Evolutionary conservation across 2,888 invertebrate species (phyloP).

Genomic region (Amphipoea lucens): DNA sequence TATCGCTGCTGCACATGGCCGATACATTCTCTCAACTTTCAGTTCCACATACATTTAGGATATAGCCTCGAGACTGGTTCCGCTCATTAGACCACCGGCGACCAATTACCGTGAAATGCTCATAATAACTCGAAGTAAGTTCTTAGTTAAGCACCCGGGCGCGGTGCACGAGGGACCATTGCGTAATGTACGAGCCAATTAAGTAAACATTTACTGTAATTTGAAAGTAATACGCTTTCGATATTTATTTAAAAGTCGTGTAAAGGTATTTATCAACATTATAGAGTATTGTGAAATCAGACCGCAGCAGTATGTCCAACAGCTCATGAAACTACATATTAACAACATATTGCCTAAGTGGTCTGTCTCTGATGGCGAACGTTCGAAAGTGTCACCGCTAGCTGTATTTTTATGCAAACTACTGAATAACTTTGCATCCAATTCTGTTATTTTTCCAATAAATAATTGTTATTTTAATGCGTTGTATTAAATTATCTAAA

Average conservation of each 20-base stretch:
- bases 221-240: slow-evolving; percentile 60
- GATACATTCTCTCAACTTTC: slow-evolving; percentile 39
- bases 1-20: slow-evolving; percentile 8
- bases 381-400: slow-evolving; percentile 29
- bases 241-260: slow-evolving; percentile 51
- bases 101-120: slow-evolving; percentile 50
- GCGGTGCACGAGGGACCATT: slow-evolving; percentile 27
- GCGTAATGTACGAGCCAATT: slow-evolving; percentile 48
- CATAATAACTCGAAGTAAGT: slow-evolving; percentile 35
- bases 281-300: slow-evolving; percentile 45
- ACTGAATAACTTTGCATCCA: slow-evolving; percentile 35
- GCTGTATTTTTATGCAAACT: slow-evolving; percentile 25
- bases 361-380: slow-evolving; percentile 5
- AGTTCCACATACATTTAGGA: slow-evolving; percentile 32
- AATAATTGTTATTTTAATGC: slow-evolving; percentile 10
- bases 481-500: slow-evolving; percentile 2
- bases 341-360: slow-evolving; percentile 21
- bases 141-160: slow-evolving; percentile 22
- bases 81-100: slow-evolving; percentile 47
- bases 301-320: slow-evolving; percentile 5
- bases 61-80: slow-evolving; percentile 42
- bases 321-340: slow-evolving; percentile 31
- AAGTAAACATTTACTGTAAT: slow-evolving; percentile 52
- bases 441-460: slow-evolving; percentile 22
- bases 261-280: slow-evolving; percentile 27